phyloP scores from a whole-genome alignment of 2,113 vertebrate species.

The Calonectris borealis region DNA sequence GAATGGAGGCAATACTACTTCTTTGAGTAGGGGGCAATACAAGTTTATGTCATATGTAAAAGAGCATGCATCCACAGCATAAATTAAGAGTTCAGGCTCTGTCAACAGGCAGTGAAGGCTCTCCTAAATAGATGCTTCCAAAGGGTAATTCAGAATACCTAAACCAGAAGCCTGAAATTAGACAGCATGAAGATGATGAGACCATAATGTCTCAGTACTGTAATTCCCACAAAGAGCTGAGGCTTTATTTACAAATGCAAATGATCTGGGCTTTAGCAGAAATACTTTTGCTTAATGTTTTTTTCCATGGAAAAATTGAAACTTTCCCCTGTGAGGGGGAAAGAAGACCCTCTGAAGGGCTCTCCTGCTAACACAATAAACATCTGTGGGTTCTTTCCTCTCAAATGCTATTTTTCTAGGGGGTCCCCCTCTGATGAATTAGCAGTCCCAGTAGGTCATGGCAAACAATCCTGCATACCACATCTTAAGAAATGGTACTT shows the following conservation, averaged over 20 bases:
- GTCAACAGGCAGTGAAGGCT: neutral
- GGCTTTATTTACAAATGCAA: slow-evolving; percentile 18
- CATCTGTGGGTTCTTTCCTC: slow-evolving; percentile 36
- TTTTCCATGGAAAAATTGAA: slow-evolving; percentile 18
- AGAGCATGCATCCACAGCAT: neutral
- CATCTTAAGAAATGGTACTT: slow-evolving; percentile 24
- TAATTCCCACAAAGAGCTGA: neutral
- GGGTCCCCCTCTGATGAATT: slow-evolving; percentile 30
- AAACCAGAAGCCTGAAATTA: neutral
- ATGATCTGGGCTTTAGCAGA: slow-evolving; percentile 4
- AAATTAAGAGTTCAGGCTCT: neutral
- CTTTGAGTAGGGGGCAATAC: neutral
- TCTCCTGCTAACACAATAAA: slow-evolving; percentile 50
- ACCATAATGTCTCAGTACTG: neutral
- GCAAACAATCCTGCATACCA: slow-evolving; percentile 31
- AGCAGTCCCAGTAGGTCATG: slow-evolving; percentile 21
- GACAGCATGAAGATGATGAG: neutral
- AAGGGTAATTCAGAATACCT: neutral
- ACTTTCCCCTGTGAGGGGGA: neutral
- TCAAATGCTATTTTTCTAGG: slow-evolving; percentile 9
- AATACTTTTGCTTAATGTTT: neutral
- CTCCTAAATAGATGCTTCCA: neutral
- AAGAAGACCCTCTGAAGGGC: slow-evolving; percentile 28
- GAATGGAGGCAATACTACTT: neutral
- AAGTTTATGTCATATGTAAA: neutral